phyloP scores from a whole-genome alignment of 1,140 invertebrate genomes.

The Agrypnia vestita region DNA sequence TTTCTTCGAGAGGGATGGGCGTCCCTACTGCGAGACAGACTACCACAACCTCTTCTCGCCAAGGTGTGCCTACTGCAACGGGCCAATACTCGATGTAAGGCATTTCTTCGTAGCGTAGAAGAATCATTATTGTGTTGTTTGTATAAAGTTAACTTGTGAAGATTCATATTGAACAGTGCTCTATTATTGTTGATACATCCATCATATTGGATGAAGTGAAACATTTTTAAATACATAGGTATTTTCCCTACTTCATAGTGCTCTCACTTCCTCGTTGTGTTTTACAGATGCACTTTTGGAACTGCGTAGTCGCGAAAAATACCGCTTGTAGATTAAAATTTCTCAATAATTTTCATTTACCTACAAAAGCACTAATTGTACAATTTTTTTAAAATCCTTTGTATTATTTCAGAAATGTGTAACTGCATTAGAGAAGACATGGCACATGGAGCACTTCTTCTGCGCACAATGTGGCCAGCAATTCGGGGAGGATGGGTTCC shows the following conservation, averaged over 20 bases:
- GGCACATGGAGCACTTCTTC: slow-evolving; percentile 99
- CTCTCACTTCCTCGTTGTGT: no score
- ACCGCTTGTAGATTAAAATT: no score
- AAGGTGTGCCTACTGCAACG: slow-evolving; percentile 98
- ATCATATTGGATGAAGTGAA: not conserved
- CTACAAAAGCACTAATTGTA: slow-evolving; percentile 1
- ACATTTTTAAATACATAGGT: not conserved
- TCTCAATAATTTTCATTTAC: not conserved
- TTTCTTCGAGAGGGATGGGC: slow-evolving; percentile 98
- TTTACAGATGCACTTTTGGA: no score
- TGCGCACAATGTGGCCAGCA: slow-evolving; percentile 98
- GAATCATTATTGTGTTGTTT: slow-evolving; percentile 6
- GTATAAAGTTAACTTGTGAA: slow-evolving; percentile 17
- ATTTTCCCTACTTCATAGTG: no score
- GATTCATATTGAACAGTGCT: slow-evolving; percentile 20
- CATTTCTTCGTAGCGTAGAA: not conserved
- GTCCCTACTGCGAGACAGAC: slow-evolving; percentile 98
- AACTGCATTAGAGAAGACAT: slow-evolving; percentile 97
- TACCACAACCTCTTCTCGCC: slow-evolving; percentile 99
- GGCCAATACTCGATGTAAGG: slow-evolving; percentile 96
- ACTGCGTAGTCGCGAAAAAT: no score
- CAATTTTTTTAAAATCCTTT: no score
- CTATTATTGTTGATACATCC: not conserved
- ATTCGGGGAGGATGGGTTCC: slow-evolving; percentile 97
- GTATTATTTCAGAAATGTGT: slow-evolving; percentile 93